Evolutionary conservation across 1,140 invertebrate species (phyloP).

Genomic region (Halyomorpha halys): DNA sequence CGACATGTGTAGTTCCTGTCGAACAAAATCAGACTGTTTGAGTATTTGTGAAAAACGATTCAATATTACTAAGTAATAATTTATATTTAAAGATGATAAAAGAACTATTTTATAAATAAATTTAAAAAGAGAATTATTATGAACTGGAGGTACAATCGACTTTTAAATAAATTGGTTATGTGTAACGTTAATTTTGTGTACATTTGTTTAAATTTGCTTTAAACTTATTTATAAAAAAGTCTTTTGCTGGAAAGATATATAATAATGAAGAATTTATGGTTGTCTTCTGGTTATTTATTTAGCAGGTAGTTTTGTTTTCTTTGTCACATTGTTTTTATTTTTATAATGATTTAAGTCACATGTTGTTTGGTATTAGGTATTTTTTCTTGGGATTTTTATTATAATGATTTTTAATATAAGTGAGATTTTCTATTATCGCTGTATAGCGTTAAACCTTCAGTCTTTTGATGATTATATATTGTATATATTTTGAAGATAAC

Average conservation of each 20-base stretch:
- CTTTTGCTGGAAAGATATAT: constrained; percentile 2
- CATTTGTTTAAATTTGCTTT: constrained; percentile 18
- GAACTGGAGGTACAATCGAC: constrained; percentile 15
- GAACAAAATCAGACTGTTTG: constrained; percentile 30
- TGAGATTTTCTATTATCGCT: constrained; percentile 20
- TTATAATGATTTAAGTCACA: constrained; percentile 21
- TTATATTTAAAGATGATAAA: constrained; percentile 25
- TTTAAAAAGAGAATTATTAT: constrained; percentile 11
- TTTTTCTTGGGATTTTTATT: constrained; percentile 21
- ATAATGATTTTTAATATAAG: constrained; percentile 13
- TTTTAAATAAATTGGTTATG: constrained; percentile 13
- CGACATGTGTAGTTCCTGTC: constrained; percentile 25
- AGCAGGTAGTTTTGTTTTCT: constrained; percentile 12
- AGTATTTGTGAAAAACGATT: constrained; percentile 27
- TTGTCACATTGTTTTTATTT: constrained; percentile 23
- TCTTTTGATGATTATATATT: constrained; percentile 21
- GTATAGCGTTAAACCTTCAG: constrained; percentile 19
- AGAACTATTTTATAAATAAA: constrained; percentile 26
- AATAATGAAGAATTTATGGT: constrained; percentile 16
- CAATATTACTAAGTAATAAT: constrained; percentile 27
- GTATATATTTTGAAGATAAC: constrained; percentile 27
- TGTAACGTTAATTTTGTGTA: constrained; percentile 19
- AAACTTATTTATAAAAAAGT: constrained; percentile 17
- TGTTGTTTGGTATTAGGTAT: constrained; percentile 18
- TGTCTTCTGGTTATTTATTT: constrained; percentile 20